Evolutionary conservation across 92 coral and sea anemone species (phyloP), one percentile per base, ranked within the genome.

Genomic region (Chrysogorgia sp.): DNA sequence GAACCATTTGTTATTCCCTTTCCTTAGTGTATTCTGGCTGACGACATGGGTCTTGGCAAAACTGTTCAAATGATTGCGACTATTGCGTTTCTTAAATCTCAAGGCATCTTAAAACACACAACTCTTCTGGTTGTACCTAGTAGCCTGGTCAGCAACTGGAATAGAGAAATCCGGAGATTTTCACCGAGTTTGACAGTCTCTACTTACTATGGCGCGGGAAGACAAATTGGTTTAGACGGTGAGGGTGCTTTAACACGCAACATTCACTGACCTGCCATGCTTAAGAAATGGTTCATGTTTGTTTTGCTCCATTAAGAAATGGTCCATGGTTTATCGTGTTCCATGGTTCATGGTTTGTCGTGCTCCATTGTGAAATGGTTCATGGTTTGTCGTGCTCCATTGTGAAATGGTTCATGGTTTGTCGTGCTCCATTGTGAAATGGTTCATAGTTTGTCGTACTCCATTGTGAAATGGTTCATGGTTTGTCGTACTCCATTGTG

Each of bases 21-120:
- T 24, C 28, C 14, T 40, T n/a, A 67, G 60, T 68, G 84, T 68
- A 80, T 80, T 63, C 31, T 80, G 40, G 84, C 84, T 1, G 84
- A 80, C 40, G 84, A 80, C 69, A 80, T 80, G 84, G 84, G 84
- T 34, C 79, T 80, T 31, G 84, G 84, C 40, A 80, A 80, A 24
- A 80, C 84, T 21, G 55, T 80, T 23, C 84, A 80, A 41, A 80
- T 64, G 40, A 80, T 80, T 68, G 84, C 84, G 2, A 20, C 79
- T 22, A 68, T 80, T 64, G 69, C 41, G 12, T 64, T 55, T 28
- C 57, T 80, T 29, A 69, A 68, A 57, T 35, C 53, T 10, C 79
- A 37, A 29, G 79, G 79, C 34, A 31, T 68, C 21, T 49, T 80
- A 24, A 62, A 62, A n/a, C 69, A 69, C 41, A 63, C 84, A 3